Evolutionary conservation across 2,888 invertebrate species (phyloP), one percentile per base, ranked within the genome.

Genomic region (Drosophila yooni): DNA sequence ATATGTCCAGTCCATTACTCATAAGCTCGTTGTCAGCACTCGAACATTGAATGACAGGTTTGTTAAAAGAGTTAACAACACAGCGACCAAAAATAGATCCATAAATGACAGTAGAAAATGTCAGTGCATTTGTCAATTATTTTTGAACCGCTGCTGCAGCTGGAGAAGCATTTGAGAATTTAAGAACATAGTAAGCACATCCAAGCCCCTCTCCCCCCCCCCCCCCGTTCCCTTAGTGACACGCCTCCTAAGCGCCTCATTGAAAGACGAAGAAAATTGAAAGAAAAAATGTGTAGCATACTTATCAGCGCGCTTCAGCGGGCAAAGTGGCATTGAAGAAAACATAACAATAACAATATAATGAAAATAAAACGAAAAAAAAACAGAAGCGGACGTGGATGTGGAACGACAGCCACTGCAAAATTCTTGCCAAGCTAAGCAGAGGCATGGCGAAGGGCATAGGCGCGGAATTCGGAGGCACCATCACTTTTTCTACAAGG

Each of bases 291-390:
- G 68, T 87, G 78, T 87, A 87, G 84, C 75, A 83, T 78, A 83
- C 89, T 90, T 85, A 87, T 77, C 74, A 72, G 82, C 66, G 73
- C 76, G 65, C 74, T 57, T 59, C 62, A 56, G 46, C 82, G 36
- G 48, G 54, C 62, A 72, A 90, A 90, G 79, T 80, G 85, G 74
- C 91, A 89, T 87, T 90, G 88, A 89, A 87, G 80, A 83, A 69
- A 74, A 70, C 60, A 81, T 77, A 65, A 71, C 72, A 84, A 74
- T 64, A 71, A 65, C 63, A 70, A 65, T 61, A 58, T 58, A 76
- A 36, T 15, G 31, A 33, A 33, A 52, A 31, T 33, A 31, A 13
- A 13, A 21, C 15, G 15, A 36, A 43, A 11, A n/a, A 48, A 31
- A 63, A 33, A 53, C 36, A 66, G 38, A 50, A 25, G 15, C 36